Evolutionary conservation across 2,888 invertebrate genomes (phyloP), one percentile per base, ranked within the genome.

Genomic region (Polyommatus icarus): DNA sequence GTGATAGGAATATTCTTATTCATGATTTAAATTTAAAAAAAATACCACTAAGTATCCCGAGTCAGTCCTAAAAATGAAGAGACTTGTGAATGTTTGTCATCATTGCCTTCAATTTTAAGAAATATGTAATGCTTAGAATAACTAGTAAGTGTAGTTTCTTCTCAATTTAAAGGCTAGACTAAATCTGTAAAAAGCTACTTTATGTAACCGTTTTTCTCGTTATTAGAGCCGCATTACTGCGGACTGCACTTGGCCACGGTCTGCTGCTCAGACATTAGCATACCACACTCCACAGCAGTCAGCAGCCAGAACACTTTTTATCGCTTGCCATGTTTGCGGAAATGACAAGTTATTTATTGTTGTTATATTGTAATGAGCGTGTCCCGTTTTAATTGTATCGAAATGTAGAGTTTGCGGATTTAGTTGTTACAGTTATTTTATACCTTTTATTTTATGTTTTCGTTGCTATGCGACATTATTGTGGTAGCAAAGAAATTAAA

Each of bases 311-410:
- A 24, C 24, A 24, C 29, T 67, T 67, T 67, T 67, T 67, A 29
- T 29, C 18, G 29, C 67, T 67, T 6, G 67, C 61, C 67, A 18
- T 32, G 67, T 29, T 67, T 29, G 32, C 29, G 67, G 29, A 67
- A 67, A 67, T 67, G 29, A 67, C 67, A 67, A 67, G 29, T 67
- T 67, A 32, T 32, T 67, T 67, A 67, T 67, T 67, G 67, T 67
- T 67, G 67, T 67, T 32, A 67, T 67, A 67, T 67, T 67, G 67
- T 67, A 67, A 67, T 67, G 12, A 67, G 67, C 67, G 18, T 67
- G 67, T 29, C 67, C 67, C 67, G 29, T 32, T 67, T 67, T 32
- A 15, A 29, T 67, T 67, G 5, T 54, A 1, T 54, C 29, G 8
- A 61, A 67, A 67, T 67, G 61, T 29, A 29, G 67, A 29, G 67